phyloP scores from a whole-genome alignment of 2,888 invertebrate species.

The Drosophila conformis region DNA sequence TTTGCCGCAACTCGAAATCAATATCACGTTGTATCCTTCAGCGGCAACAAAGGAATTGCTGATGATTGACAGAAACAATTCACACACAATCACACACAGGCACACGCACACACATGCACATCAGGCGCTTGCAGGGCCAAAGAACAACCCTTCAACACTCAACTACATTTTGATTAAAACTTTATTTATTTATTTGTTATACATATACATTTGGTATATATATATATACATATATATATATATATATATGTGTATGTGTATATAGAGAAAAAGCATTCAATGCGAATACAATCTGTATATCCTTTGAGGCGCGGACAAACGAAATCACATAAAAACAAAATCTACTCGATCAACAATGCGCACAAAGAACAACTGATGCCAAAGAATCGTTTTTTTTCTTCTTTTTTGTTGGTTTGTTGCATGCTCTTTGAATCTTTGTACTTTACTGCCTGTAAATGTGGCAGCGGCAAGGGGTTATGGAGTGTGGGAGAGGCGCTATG shows the following conservation, averaged over 20 bases:
- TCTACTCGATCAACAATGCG: constrained; percentile 74
- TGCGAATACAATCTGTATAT: constrained; percentile 53
- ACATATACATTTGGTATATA: neutral
- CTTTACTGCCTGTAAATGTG: constrained; percentile 58
- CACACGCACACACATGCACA: constrained; percentile 20
- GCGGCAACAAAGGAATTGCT: constrained; percentile 74
- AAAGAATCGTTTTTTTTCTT: constrained; percentile 62
- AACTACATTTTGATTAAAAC: constrained; percentile 80
- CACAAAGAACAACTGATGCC: constrained; percentile 66
- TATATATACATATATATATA: neutral
- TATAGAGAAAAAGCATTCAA: constrained; percentile 33
- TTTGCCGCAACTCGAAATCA: constrained; percentile 71
- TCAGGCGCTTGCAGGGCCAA: constrained; percentile 15
- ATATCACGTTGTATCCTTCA: constrained; percentile 80
- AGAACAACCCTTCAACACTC: constrained; percentile 78
- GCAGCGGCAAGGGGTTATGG: constrained; percentile 9
- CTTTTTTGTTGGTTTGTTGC: constrained; percentile 33
- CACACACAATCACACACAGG: constrained; percentile 36
- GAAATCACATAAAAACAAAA: constrained; percentile 50
- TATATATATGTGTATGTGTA: neutral
- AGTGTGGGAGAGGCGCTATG: constrained; percentile 3
- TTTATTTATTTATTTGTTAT: constrained; percentile 70
- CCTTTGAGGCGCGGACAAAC: constrained; percentile 61
- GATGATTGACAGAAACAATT: constrained; percentile 81
- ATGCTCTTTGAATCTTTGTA: constrained; percentile 22